Percentiles rank a stretch among this genome's conserved stretches.
phyloP scores from a whole-genome alignment of 2,888 invertebrate species.

The Ypsolopha scabrella region DNA sequence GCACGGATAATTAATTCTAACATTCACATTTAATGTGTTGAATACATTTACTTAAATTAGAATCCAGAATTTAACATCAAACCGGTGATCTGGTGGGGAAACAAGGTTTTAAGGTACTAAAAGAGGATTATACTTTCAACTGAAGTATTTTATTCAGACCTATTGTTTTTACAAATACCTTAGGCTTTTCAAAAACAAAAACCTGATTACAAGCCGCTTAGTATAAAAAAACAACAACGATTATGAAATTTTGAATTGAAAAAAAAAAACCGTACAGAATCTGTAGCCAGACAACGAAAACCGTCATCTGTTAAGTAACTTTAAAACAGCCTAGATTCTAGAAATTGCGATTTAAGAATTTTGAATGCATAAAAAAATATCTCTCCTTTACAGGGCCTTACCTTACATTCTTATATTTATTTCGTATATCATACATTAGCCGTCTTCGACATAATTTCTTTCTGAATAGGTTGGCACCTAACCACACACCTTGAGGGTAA shows the following conservation, averaged over 20 bases:
- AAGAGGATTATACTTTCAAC: constrained; percentile 43
- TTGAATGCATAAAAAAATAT: constrained; percentile 69
- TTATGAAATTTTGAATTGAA: constrained; percentile 49
- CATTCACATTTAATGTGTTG: constrained; percentile 36
- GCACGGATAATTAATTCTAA: constrained; percentile 40
- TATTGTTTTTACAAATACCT: constrained; percentile 56
- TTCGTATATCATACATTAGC: constrained; percentile 55
- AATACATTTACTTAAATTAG: constrained; percentile 15
- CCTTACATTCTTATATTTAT: constrained; percentile 63
- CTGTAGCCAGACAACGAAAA: not conserved
- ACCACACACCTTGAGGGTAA: constrained; percentile 29
- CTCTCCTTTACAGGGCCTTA: constrained; percentile 64
- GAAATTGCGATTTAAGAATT: constrained; percentile 50
- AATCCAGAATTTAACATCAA: constrained; percentile 3
- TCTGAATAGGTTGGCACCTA: not conserved
- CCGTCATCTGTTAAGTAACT: not conserved
- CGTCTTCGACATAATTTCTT: constrained; percentile 63
- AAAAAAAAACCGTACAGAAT: constrained; percentile 33
- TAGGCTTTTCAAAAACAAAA: constrained; percentile 46
- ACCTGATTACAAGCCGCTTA: constrained; percentile 62
- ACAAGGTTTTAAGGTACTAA: constrained; percentile 10
- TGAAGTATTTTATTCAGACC: constrained; percentile 62
- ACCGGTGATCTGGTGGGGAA: not conserved
- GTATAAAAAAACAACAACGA: constrained; percentile 61
- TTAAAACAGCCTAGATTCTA: constrained; percentile 38